Evolutionary conservation across 2,888 invertebrate genomes (phyloP).

Genomic region (Sphecodes monilicornis): DNA sequence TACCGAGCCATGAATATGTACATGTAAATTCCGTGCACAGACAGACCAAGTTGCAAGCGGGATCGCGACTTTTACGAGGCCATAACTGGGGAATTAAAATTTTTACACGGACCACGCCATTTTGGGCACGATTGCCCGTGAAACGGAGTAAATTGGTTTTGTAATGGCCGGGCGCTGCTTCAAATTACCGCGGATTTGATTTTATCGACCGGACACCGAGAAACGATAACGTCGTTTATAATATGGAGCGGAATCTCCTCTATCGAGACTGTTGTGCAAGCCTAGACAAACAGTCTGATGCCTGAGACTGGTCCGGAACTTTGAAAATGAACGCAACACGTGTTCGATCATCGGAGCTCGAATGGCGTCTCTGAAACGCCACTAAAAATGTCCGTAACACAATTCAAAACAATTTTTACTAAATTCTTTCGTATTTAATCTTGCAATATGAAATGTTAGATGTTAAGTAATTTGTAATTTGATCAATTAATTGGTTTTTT

Average conservation of each 20-base stretch:
- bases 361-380: not conserved
- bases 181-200: conserved; percentile 51
- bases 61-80: conserved; percentile 34
- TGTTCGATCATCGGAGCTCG: not conserved
- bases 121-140: conserved; percentile 50
- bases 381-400: not conserved
- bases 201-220: conserved; percentile 46
- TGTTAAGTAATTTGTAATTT: not conserved
- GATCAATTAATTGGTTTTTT: no score
- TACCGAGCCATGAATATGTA: conserved; percentile 35
- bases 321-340: not conserved
- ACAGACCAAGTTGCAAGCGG: conserved; percentile 19
- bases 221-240: conserved; percentile 38
- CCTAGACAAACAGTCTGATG: not conserved
- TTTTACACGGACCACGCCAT: conserved; percentile 44
- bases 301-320: not conserved
- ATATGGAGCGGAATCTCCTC: not conserved
- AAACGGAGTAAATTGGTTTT: conserved; percentile 55
- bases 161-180: conserved; percentile 46
- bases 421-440: not conserved
- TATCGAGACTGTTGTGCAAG: not conserved
- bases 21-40: conserved; percentile 17
- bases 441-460: not conserved
- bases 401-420: not conserved
- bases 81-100: conserved; percentile 49